Evolutionary conservation across 64 coral and sea anemone genomes (phyloP), one percentile per base, ranked within the genome.

Genomic region (Astreopora myriophthalma): DNA sequence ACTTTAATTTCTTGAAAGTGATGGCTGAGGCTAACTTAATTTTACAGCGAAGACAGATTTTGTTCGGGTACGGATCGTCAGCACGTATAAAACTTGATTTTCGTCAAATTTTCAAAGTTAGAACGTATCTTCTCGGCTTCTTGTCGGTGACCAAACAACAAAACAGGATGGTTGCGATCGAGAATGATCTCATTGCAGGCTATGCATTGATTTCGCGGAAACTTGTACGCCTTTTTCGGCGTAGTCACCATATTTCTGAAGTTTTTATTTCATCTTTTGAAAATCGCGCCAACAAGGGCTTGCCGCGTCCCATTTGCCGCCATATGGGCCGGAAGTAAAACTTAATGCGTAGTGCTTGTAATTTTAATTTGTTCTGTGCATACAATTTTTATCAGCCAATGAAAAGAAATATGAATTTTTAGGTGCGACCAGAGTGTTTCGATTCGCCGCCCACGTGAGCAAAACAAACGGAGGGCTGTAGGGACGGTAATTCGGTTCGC

Each of bases 141-240:
- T 52, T 58, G 12, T 14, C 48, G 28, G 31, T 32, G 67, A 19
- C 82, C 82, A 66, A 85, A 85, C 30, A 85, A 33, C 61, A 30
- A 33, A 61, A 85, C 48, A 61, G 22, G 78, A 61, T 85, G 82
- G 60, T 40, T 31, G 28, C 82, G 48, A 58, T 61, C 51, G 16
- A 3, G 82, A 61, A 85, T 62, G 60, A 66, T 85, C 10, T 85
- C 27, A 27, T 85, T 85, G 58, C 52, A 85, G 16, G 82, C 82
- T 31, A 85, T 85, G 58, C 82, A 88, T 40, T 88, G 85, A 74
- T 69, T 14, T 14, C 66, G 85, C 28, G 85, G 85, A 87, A 87
- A 87, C 39, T 69, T 31, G 19, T 37, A 61, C 34, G 34, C 36
- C 71, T 87, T 87, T 40, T 87, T 87, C 42, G 85, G 64, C 35